Evolutionary conservation across 2,888 invertebrate species (phyloP), one percentile per base, ranked within the genome.

Genomic region (Pomacea canaliculata): DNA sequence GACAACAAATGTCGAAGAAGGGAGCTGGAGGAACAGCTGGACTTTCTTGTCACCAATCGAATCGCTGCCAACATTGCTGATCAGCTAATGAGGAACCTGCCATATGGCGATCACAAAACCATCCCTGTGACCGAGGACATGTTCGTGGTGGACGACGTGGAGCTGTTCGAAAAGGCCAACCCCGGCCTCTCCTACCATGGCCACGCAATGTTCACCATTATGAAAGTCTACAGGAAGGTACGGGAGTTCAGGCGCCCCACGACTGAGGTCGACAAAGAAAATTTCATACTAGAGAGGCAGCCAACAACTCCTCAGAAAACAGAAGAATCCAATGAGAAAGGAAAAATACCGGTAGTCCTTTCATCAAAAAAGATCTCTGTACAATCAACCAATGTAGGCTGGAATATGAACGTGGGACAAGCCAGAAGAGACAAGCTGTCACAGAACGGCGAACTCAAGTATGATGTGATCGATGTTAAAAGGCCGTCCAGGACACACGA

Each of bases 141-240:
- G 4, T n/a, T 18, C 10, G 49, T n/a, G n/a, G 46, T 16, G 51
- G 72, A 72, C 51, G 48, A 63, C 13, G 65, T 72, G 51, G 23
- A 9, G 18, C 48, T 18, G n/a, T 72, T 72, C 63, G 10, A 37
- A 23, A 12, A 23, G 16, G 16, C 9, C 18, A 72, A 72, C 72
- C 72, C 72, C 16, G 23, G 18, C 12, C 65, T 72, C 62, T 23
- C 62, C 49, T 72, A 65, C 51, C 48, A 65, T 48, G 65, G 72
- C 72, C n/a, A 19, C 49, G 94, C 94, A 0, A 94, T 94, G 73
- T 91, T 85, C 76, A 91, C 85, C 23, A 83, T 82, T 4, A 74
- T 82, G 65, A 70, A 78, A 69, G 78, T 77, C 18, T 82, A 81
- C 81, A 85, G 94, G 95, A 97, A 95, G 88, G 95, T 96, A 81